These are phyloP conservation scores for Prionace glauca DNA, from an alignment of 2,797 vertebrate species.

Conservation along the genomic window DNA sequence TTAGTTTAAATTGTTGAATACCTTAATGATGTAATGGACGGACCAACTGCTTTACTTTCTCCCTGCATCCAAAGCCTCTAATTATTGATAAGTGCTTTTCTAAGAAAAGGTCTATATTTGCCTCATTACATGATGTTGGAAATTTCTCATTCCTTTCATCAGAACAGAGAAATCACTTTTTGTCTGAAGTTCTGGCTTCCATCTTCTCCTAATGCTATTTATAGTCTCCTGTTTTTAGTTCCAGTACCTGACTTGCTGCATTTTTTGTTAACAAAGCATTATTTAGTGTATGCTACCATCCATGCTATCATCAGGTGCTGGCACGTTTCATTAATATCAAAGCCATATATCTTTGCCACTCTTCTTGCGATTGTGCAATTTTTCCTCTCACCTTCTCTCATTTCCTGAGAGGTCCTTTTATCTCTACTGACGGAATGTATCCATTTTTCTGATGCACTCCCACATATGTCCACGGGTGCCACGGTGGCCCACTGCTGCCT, in stretches of 20 bases:
- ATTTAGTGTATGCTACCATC: not conserved
- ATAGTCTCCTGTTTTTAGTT: not conserved
- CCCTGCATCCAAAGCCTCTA: not conserved
- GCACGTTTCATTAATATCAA: not conserved
- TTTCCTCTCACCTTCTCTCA: not conserved
- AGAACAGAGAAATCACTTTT: not conserved
- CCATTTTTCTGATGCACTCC: not conserved
- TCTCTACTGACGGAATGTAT: not conserved
- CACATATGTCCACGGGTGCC: not conserved
- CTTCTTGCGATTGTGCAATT: not conserved
- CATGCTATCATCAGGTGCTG: not conserved
- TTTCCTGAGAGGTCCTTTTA: not conserved
- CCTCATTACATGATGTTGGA: not conserved
- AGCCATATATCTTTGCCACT: not conserved
- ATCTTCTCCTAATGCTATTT: not conserved
- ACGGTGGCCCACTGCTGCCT: too few relatives aligned
- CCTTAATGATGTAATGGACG: not conserved
- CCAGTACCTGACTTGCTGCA: not conserved
- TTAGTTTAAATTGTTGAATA: not conserved
- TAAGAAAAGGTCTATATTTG: not conserved
- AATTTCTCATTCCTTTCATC: not conserved
- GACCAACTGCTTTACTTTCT: not conserved
- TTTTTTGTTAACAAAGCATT: not conserved
- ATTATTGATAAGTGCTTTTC: not conserved
- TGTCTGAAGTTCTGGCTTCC: not conserved